Evolutionary conservation across 2,888 invertebrate genomes (phyloP).

Genomic region (Neocrepidodera transversa): DNA sequence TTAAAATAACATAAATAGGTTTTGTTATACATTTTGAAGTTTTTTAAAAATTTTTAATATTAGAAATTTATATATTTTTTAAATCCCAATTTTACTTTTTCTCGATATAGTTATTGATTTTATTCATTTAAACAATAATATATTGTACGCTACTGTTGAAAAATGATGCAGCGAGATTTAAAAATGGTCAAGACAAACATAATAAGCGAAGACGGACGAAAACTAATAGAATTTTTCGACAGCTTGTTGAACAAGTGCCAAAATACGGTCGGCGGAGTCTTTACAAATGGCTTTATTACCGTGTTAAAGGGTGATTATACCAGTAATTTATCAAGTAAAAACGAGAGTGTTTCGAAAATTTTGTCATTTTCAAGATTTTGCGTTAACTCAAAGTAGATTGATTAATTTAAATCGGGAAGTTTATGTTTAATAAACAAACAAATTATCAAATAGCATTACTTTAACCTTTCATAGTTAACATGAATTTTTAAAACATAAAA

Average conservation of each 20-base stretch:
- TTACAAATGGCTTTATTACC: conserved; percentile 22
- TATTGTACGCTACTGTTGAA: conserved; percentile 3
- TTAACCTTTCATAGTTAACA: too few species aligned
- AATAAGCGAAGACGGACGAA: conserved; percentile 32
- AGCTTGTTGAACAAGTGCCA: conserved; percentile 23
- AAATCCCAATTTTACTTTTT: too few species aligned
- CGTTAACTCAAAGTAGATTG: too few species aligned
- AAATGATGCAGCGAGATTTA: conserved; percentile 6
- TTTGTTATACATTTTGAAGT: too few species aligned
- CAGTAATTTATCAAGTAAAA: conserved; percentile 7
- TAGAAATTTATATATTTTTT: too few species aligned
- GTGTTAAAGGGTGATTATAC: conserved; percentile 17
- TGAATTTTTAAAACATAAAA: too few species aligned
- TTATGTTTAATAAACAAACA: too few species aligned
- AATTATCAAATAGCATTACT: too few species aligned
- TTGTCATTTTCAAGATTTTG: neutral
- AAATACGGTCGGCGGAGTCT: conserved; percentile 10
- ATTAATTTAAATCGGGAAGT: too few species aligned
- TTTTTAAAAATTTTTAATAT: conserved; percentile 1
- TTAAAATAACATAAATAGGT: neutral
- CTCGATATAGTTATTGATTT: too few species aligned
- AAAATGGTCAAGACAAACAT: conserved; percentile 32
- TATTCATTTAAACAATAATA: too few species aligned
- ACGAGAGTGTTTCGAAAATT: neutral
- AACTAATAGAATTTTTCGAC: conserved; percentile 26